Evolutionary conservation across 2,888 invertebrate genomes (phyloP).

Genomic region (Drosophila falleni): DNA sequence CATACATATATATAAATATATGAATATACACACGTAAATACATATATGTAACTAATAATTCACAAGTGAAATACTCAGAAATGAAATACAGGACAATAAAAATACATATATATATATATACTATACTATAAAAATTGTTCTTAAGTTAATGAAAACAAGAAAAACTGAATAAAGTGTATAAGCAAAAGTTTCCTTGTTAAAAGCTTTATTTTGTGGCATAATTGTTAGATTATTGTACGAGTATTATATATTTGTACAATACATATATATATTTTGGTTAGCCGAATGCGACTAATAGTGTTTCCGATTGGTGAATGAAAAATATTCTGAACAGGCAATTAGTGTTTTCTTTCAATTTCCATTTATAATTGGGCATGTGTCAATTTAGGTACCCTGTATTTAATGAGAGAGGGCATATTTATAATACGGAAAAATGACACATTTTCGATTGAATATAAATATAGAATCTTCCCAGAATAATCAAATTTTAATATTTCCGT

Average conservation of each 20-base stretch:
- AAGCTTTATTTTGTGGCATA: neutral
- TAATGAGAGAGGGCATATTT: too few relatives aligned
- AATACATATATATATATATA: slow-evolving; percentile 51
- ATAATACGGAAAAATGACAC: too few relatives aligned
- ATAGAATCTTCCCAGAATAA: too few relatives aligned
- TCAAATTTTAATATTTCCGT: too few relatives aligned
- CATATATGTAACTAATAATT: slow-evolving; percentile 40
- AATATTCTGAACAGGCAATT: neutral
- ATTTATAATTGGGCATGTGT: neutral
- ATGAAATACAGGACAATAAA: slow-evolving; percentile 73
- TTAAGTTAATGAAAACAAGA: slow-evolving; percentile 51
- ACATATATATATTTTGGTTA: neutral
- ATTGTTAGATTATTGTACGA: neutral
- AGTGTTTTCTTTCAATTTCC: neutral
- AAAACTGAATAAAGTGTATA: slow-evolving; percentile 24
- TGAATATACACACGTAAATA: slow-evolving; percentile 24
- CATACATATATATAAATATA: slow-evolving; percentile 24
- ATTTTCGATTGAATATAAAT: too few relatives aligned
- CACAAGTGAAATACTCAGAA: slow-evolving; percentile 66
- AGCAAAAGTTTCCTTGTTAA: neutral
- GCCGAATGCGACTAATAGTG: neutral
- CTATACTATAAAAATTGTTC: slow-evolving; percentile 51
- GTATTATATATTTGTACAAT: neutral
- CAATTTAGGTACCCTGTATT: too few relatives aligned
- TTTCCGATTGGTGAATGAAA: neutral